These are phyloP conservation scores for Pollimyrus isidori DNA, from an alignment of 2,113 vertebrate species.

Conservation along the genomic window DNA sequence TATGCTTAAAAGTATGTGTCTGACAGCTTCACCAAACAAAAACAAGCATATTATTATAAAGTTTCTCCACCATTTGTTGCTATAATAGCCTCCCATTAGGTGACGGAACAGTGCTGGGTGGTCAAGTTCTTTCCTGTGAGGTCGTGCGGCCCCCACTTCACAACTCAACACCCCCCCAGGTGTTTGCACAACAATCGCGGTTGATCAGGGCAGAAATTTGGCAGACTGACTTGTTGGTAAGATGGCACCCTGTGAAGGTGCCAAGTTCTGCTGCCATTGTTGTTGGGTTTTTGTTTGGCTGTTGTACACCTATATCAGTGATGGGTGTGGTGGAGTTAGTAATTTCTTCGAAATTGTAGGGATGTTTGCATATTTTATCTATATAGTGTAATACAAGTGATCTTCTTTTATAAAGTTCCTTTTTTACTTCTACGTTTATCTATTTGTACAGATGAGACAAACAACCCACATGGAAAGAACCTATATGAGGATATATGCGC, in stretches of 20 bases:
- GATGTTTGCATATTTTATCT: not conserved
- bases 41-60: not conserved
- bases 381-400: not conserved
- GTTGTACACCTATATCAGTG: not conserved
- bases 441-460: not conserved
- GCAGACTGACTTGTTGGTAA: not conserved
- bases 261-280: not conserved
- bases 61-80: not conserved
- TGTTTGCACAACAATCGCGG: not conserved
- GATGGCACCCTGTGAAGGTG: not conserved
- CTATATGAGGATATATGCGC: too few relatives aligned
- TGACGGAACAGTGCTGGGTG: not conserved
- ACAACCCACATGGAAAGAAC: too few relatives aligned
- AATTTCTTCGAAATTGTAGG: not conserved
- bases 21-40: not conserved
- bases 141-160: not conserved
- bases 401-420: not conserved
- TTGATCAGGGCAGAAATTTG: not conserved
- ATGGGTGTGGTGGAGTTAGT: not conserved
- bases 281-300: not conserved
- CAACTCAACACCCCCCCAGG: not conserved
- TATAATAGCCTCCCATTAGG: not conserved
- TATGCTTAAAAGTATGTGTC: not conserved
- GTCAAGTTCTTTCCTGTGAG: not conserved
- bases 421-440: not conserved